These are phyloP conservation scores for Melinaea marsaeus DNA, from an alignment of 2,888 invertebrate genomes.

Conservation along the genomic window DNA sequence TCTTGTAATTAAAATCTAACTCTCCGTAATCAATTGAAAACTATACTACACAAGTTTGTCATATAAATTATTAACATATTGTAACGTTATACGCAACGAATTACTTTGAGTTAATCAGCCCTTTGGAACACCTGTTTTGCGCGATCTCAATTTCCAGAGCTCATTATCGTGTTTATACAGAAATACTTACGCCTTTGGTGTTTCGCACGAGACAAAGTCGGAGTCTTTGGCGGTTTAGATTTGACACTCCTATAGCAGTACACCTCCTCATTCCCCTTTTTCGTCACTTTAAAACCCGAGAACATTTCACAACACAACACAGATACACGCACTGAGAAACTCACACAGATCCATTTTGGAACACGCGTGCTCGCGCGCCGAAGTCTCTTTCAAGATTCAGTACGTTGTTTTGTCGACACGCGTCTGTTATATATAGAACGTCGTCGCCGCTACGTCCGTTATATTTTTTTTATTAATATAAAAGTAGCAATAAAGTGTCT, in stretches of 20 bases:
- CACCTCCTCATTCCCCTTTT: slow-evolving; percentile 73
- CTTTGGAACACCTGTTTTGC: slow-evolving; percentile 15
- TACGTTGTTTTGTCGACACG: slow-evolving; percentile 64
- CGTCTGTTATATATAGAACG: slow-evolving; percentile 64
- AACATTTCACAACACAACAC: slow-evolving; percentile 62
- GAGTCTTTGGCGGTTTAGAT: slow-evolving; percentile 78
- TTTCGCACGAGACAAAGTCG: slow-evolving; percentile 44
- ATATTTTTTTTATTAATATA: slow-evolving; percentile 46
- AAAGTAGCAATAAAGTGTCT: slow-evolving; percentile 66
- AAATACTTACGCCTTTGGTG: slow-evolving; percentile 38
- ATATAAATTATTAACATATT: not conserved
- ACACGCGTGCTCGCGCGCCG: slow-evolving; percentile 54
- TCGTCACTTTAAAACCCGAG: slow-evolving; percentile 75
- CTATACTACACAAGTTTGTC: not conserved
- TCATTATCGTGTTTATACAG: slow-evolving; percentile 46
- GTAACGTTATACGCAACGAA: not conserved
- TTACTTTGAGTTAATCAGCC: not conserved
- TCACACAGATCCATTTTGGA: slow-evolving; percentile 34
- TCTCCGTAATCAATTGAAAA: too few relatives aligned
- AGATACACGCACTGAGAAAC: slow-evolving; percentile 33
- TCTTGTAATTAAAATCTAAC: too few relatives aligned
- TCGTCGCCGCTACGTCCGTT: slow-evolving; percentile 62
- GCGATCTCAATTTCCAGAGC: slow-evolving; percentile 37
- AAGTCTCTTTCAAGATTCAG: slow-evolving; percentile 31
- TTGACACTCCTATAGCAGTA: slow-evolving; percentile 71